Percentiles rank a stretch among this genome's conserved stretches.
Conservation (phyloP, 2,113 vertebrate genomes). For the Hydropotes inermis region DNA sequence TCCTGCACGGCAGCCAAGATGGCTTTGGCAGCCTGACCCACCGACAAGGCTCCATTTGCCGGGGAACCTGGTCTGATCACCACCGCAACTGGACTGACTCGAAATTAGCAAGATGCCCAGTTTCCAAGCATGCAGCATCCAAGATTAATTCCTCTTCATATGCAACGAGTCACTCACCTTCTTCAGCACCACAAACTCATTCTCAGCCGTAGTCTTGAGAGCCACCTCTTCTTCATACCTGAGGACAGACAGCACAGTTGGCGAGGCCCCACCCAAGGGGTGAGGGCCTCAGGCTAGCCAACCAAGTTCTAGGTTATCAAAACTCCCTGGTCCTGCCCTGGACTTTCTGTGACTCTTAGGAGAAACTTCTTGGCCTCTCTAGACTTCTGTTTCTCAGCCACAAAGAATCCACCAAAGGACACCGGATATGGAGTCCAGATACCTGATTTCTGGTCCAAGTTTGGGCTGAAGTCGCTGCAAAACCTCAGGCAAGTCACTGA, state of each 20-base stretch:
- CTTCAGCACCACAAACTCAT: conserved; percentile 91
- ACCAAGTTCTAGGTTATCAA: neutral
- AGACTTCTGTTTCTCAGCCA: neutral
- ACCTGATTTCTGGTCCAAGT: neutral
- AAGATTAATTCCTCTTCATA: neutral
- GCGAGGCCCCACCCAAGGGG: neutral
- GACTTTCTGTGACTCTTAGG: neutral
- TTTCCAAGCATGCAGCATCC: neutral
- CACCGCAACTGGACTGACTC: neutral
- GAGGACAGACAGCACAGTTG: neutral
- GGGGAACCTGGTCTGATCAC: neutral
- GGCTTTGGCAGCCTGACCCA: neutral
- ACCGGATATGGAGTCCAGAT: neutral
- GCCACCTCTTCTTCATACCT: conserved; percentile 94
- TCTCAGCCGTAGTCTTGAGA: conserved; percentile 87
- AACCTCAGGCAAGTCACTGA: neutral
- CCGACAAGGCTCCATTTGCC: neutral
- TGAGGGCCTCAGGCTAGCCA: too few relatives aligned
- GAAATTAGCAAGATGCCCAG: neutral
- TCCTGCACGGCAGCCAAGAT: accelerated
- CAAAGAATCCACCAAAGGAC: neutral
- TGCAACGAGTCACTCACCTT: conserved; percentile 81
- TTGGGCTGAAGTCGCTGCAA: neutral
- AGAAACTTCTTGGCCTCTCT: neutral
- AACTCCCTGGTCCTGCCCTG: neutral